Base-by-base conservation (phyloP, 2,797 vertebrate genomes). In the Morelia viridis region DNA sequence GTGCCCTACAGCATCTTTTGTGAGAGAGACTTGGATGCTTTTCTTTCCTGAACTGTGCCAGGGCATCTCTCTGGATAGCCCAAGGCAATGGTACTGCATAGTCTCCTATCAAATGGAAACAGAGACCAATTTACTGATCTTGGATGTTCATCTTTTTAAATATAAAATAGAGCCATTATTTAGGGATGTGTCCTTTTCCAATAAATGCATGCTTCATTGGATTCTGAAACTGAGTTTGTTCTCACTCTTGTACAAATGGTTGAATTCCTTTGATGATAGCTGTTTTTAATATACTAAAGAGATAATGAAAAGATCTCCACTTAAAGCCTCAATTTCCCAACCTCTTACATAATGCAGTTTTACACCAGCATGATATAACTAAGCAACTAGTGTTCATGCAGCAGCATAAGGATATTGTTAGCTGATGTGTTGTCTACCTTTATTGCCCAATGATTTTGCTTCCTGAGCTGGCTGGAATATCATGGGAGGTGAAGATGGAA, bases 181-280 rank as follows among this genome's bases (percentile, higher is more conserved):
- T 76, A 58, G 86, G n/a, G 64, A 61, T 13, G 5, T 46, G 1
- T 53, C 4, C 22, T 46, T 95, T 41, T 4, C 50, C 62, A 86
- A 84, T 91, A 93, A 92, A 91, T 58, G 89, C 65, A 11, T 92
- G 90, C 91, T 71, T 53, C 46, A 84, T 93, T 88, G 46, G n/a
- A 35, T 90, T 90, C 28, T 62, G 84, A n/a, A 90, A 41, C 8
- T 76, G 26, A 28, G 28, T 11, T 61, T 57, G 13, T 85, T 84
- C 35, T 61, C 88, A 53, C 7, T 60, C 35, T 61, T 86, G 8
- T 46, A 10, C 13, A 26, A 22, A 53, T 62, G 7, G 41, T 50
- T 22, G n/a, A 71, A 71, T 86, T 89, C 2, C 22, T 71, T 83
- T 31, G 35, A 56, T 80, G 71, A 71, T 50, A 71, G 80, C 19